Percentiles rank a stretch among this genome's conserved stretches.
phyloP scores from a whole-genome alignment of 2,113 vertebrate genomes.

The Xiphophorus maculatus region DNA sequence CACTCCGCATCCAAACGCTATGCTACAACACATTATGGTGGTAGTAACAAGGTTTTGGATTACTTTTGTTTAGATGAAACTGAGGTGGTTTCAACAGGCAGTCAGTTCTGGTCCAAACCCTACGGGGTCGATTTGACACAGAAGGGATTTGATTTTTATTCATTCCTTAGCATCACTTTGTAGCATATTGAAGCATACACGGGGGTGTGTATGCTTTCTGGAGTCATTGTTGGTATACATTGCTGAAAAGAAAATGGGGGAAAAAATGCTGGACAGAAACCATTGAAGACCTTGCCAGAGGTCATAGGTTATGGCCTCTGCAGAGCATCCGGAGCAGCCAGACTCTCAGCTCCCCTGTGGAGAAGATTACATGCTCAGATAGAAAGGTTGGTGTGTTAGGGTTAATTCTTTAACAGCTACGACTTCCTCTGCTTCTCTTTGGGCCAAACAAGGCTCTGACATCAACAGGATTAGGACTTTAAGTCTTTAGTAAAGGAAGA shows the following conservation, averaged over 20 bases:
- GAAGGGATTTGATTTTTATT: no score
- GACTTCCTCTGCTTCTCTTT: slow-evolving; percentile 40
- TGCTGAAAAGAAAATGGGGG: no score
- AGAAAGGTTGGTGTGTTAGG: slow-evolving; percentile 10
- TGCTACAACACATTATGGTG: no score
- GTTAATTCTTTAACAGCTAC: slow-evolving; percentile 35
- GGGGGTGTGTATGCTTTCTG: not conserved
- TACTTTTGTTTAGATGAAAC: no score
- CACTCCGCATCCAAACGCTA: no score
- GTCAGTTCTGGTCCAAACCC: no score
- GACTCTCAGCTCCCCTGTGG: slow-evolving; percentile 21
- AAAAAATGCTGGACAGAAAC: no score
- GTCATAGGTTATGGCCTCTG: slow-evolving; percentile 46
- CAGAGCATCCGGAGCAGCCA: not conserved
- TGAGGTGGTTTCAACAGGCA: no score
- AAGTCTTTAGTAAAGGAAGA: not conserved
- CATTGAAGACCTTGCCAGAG: not conserved
- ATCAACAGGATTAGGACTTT: slow-evolving; percentile 1
- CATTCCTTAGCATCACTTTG: no score
- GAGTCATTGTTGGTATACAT: no score
- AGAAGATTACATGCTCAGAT: slow-evolving; percentile 41
- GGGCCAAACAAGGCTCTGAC: slow-evolving; percentile 5
- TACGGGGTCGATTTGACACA: no score
- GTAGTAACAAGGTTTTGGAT: no score
- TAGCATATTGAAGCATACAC: not conserved